Evolutionary conservation across 2,113 vertebrate species (phyloP), one percentile per base, ranked within the genome.

Genomic region (Pygoscelis antarcticus): DNA sequence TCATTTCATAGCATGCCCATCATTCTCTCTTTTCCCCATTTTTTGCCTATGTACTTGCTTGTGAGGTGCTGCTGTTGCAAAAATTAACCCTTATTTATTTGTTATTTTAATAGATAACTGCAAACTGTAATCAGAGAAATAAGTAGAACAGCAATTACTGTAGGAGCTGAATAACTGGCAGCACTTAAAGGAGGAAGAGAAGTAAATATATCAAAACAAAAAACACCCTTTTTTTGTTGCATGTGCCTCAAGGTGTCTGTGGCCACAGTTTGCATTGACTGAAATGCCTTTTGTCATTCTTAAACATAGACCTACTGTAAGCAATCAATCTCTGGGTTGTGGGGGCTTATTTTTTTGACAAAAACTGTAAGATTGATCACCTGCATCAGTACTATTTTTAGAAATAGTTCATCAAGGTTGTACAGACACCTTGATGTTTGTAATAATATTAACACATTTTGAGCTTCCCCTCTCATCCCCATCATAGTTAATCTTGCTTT

Each of bases 401-500:
- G 95, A 76, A 98, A 90, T 83, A 95, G 97, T 98, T 97, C 74
- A 97, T 97, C 95, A 96, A 92, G 89, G 78, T 26, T 91, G 42
- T 79, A 80, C 90, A 95, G 83, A 88, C 79, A 91, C 55, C 75
- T 89, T 79, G 87, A 92, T 95, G 42, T 88, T 76, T 87, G 13
- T 92, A 97, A 84, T 83, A 97, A 91, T 83, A 79, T 7, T 5
- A 79, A 83, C 47, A 64, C 23, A n/a, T 46, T 30, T 36, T 51
- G 17, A 57, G 52, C 68, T 34, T 83, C 36, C 36, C 23, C 34
- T 85, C 71, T 79, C 34, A 81, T 89, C 32, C 64, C n/a, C 47
- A 57, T 62, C 61, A 18, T 34, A 57, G 54, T 49, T 90, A 80
- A 68, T 88, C 77, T 61, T 17, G 15, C 29, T 65, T 25, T n/a